These are phyloP conservation scores for Magallana ariakensis DNA, from an alignment of 1,140 invertebrate species.

Conservation along the genomic window DNA sequence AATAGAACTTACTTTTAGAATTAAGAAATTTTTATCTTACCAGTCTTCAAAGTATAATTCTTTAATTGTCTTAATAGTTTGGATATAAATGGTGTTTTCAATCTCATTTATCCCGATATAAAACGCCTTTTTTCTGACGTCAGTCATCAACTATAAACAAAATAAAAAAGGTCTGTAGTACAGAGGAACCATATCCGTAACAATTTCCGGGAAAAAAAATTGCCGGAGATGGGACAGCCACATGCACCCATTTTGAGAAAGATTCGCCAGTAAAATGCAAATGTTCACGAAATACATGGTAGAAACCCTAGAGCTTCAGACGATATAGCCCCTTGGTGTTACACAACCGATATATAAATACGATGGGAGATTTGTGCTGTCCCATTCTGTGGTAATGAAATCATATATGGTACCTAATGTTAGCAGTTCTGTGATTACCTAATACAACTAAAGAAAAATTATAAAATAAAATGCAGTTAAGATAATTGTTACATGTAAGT, in stretches of 20 bases:
- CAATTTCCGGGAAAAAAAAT: slow-evolving; percentile 14
- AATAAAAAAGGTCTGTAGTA: slow-evolving; percentile 13
- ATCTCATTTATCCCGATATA: too few species aligned
- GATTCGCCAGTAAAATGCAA: background rate
- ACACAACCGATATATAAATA: background rate
- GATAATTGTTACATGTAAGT: too few species aligned
- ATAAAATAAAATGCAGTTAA: too few species aligned
- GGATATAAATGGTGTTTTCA: too few species aligned
- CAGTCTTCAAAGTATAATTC: too few species aligned
- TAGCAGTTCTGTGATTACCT: too few species aligned
- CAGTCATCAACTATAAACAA: background rate
- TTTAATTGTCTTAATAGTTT: too few species aligned
- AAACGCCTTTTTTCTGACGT: too few species aligned
- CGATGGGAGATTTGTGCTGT: background rate
- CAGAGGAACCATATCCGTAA: slow-evolving; percentile 6
- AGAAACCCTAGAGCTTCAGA: background rate
- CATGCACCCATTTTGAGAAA: background rate
- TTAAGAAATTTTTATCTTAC: too few species aligned
- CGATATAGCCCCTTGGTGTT: background rate
- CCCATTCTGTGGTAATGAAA: background rate
- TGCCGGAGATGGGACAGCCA: slow-evolving; percentile 46
- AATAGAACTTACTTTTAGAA: too few species aligned
- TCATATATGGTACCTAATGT: background rate
- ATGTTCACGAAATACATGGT: background rate
- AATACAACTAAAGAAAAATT: too few species aligned